Conservation (phyloP, 2,797 vertebrate genomes). For the Poeciliopsis presidionis region DNA sequence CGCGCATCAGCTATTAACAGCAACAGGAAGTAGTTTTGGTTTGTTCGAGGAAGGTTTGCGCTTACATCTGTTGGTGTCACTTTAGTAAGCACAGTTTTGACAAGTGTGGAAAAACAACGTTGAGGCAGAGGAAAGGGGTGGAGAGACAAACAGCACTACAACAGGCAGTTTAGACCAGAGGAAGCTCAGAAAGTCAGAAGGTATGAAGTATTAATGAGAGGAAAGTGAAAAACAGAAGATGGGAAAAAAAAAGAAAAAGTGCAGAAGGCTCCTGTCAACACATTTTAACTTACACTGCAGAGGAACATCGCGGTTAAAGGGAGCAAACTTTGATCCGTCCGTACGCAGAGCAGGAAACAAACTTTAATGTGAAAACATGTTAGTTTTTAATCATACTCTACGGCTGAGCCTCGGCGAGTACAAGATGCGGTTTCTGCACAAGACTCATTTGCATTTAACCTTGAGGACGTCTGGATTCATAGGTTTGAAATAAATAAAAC, state of each 20-base stretch:
- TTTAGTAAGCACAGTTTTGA: slow-evolving; percentile 30
- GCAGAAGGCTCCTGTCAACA: slow-evolving; percentile 1
- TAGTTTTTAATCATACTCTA: slow-evolving; percentile 7
- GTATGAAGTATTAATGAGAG: slow-evolving; percentile 10
- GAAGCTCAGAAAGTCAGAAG: slow-evolving; percentile 15
- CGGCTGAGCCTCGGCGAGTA: not conserved
- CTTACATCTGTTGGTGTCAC: slow-evolving; percentile 24
- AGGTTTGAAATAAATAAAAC: not conserved
- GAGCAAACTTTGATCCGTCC: slow-evolving; percentile 1
- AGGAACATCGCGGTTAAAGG: not conserved
- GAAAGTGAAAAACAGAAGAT: not conserved
- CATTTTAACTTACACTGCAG: not conserved
- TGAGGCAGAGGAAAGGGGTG: slow-evolving; percentile 9
- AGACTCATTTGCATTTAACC: slow-evolving; percentile 16
- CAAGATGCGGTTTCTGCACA: not conserved
- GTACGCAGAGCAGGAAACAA: slow-evolving; percentile 6
- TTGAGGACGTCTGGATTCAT: not conserved
- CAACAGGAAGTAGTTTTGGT: slow-evolving; percentile 37
- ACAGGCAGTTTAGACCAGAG: slow-evolving; percentile 9
- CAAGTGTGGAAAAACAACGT: slow-evolving; percentile 29
- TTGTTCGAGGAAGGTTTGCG: slow-evolving; percentile 20
- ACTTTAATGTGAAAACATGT: slow-evolving; percentile 1
- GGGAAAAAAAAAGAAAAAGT: not conserved
- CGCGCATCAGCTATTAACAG: slow-evolving; percentile 47
- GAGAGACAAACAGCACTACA: slow-evolving; percentile 7